Evolutionary conservation across 2,797 vertebrate genomes (phyloP), one percentile per base, ranked within the genome.

Genomic region (Lithobates pipiens): DNA sequence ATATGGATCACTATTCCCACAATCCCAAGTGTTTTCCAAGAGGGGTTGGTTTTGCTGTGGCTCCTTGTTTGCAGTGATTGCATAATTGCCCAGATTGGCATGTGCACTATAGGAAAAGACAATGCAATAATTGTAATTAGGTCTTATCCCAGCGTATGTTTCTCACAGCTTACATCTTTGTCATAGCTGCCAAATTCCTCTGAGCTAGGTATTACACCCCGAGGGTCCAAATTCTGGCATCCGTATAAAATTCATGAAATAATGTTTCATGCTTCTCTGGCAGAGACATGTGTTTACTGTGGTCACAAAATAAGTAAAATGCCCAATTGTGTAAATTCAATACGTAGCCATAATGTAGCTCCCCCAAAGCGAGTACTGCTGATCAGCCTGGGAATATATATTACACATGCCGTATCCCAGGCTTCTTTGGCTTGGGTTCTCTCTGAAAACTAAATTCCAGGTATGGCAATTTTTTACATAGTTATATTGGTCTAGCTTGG

Each of bases 151-250:
- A 39, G 32, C 23, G 65, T 73, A 29, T 72, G 79, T 75, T n/a
- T 57, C 70, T 44, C 76, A 75, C 57, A 74, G 67, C 57, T 46
- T 44, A 78, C 27, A 80, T 74, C 77, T 34, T 85, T 85, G 71
- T 79, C 77, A 74, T 32, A 67, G 44, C 69, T 85, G 69, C 77
- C 70, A 80, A 85, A 44, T 68, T 67, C 71, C 50, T 79, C 57
- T 16, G 42, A 78, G 54, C 70, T 57, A 80, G 83, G 76, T 80
- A 79, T 74, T 80, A 46, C 44, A 39, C 77, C 83, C 83, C 13
- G 7, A 80, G 76, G 83, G 71, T 32, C 27, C 69, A 32, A n/a
- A 85, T 67, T 68, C 42, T 80, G 70, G 70, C 57, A 85, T 18
- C 11, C 25, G n/a, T 42, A 73, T 75, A 36, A 27, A 36, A 50